Evolutionary conservation across 1,140 invertebrate genomes (phyloP).

Genomic region (Drosophila repletoides): DNA sequence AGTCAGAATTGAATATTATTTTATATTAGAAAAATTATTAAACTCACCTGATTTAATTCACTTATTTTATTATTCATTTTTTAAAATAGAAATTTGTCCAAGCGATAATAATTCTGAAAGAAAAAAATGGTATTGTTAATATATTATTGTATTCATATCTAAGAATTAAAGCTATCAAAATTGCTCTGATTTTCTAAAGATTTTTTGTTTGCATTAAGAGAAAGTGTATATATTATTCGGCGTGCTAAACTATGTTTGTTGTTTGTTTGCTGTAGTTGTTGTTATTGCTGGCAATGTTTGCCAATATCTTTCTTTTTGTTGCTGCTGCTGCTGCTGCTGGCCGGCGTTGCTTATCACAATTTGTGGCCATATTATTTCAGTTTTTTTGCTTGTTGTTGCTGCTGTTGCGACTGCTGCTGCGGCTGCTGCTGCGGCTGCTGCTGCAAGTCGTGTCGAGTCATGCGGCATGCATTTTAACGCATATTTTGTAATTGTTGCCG

Average conservation of each 20-base stretch:
- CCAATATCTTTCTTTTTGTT: constrained; percentile 59
- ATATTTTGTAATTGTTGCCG: constrained; percentile 79
- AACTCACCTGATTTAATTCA: too few relatives aligned
- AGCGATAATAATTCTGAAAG: too few relatives aligned
- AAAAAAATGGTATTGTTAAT: too few relatives aligned
- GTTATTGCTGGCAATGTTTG: constrained; percentile 69
- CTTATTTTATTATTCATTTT: too few relatives aligned
- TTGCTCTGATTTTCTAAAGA: neutral
- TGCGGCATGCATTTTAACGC: constrained; percentile 77
- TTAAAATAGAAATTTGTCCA: too few relatives aligned
- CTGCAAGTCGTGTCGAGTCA: constrained; percentile 66
- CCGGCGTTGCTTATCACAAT: constrained; percentile 73
- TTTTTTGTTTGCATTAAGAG: neutral
- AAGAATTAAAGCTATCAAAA: too few relatives aligned
- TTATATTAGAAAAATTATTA: too few relatives aligned
- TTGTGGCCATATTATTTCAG: constrained; percentile 73
- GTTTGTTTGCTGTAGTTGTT: constrained; percentile 55
- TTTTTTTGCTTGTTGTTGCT: constrained; percentile 12
- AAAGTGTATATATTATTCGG: constrained; percentile 1
- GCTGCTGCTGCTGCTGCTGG: constrained; percentile 20
- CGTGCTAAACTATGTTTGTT: neutral
- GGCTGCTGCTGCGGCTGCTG: constrained; percentile 13
- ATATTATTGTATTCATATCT: too few relatives aligned
- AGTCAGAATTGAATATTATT: too few relatives aligned
- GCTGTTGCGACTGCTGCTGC: neutral